Evolutionary conservation across 2,797 vertebrate species (phyloP), one percentile per base, ranked within the genome.

Genomic region (Adrianichthys oophorus): DNA sequence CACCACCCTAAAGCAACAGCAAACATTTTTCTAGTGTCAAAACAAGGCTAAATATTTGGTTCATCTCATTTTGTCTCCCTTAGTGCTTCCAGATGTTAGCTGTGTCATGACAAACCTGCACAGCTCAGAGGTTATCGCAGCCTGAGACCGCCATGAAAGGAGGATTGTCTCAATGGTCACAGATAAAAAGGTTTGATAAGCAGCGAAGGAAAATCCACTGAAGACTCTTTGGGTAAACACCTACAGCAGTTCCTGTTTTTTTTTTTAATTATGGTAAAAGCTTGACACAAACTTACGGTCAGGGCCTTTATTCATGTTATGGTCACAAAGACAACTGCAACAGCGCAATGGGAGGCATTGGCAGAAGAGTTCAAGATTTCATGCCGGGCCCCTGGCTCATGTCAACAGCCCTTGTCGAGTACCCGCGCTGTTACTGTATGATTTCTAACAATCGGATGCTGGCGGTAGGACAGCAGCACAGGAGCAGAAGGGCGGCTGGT

Each of bases 221-320:
- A 10, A 37, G 32, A 37, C 32, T 37, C 32, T 37, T 37, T 4
- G 2, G 10, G 2, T 37, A 12, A 37, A 73, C 70, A 64, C 23
- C 66, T 48, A 60, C 56, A 21, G 63, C 50, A 42, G 59, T 61
- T 73, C 57, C 65, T 74, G 72, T 54, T 76, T 72, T 59, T 21
- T 21, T 32, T 32, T 32, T 12, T 10, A 29, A 29, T 7, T 7
- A 7, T 65, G 42, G 53, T 54, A 64, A 80, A 82, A 81, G 69
- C 74, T 62, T 48, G 66, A 74, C 72, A 84, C 79, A 85, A 81
- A 67, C 73, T 83, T 81, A 76, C 64, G 79, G 77, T 56, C 58
- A 61, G 57, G 48, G 68, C 56, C 70, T 58, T 65, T 44, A 76
- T 83, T 29, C 26, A 29, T 7, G 5, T 5, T 1, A 29, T 7